Base-by-base conservation (phyloP, 92 coral and sea anemone species). In the Heliopora coerulea region DNA sequence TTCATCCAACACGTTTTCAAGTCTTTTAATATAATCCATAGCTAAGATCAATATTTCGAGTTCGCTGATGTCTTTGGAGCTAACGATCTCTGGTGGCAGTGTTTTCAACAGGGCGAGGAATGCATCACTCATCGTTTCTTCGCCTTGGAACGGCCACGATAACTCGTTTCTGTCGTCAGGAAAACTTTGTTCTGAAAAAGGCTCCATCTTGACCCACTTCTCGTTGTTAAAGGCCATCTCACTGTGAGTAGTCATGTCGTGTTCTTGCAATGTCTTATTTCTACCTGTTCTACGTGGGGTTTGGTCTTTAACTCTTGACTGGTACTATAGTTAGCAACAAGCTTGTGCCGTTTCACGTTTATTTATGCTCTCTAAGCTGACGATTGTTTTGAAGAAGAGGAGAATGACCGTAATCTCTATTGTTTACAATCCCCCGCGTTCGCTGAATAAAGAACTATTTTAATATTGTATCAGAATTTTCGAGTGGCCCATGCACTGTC, bases 381-480 rank as follows among this genome's bases (percentile, higher is more conserved):
- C 19, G 39, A 31, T 68, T 68, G 75, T 68, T 65, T 65, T 65
- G 54, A 65, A 39, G 42, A 37, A 11, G 6, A 4, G 11, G 42
- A 37, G 26, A 35, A 67, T 27, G 39, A 35, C 50, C 48, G 63
- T 70, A 70, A 70, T 70, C 77, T 70, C 77, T 70, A 70, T 70
- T 70, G 77, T 70, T 54, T 15, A 29, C 62, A 13, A 54, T 48
- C 77, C 75, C 77, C 77, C 77, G 63, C 77, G 77, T 50, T 52
- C 77, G 15, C 32, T 54, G 77, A 54, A 70, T 52, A 70, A 70
- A 52, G 77, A 67, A 14, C 63, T 70, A 70, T 70, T 70, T 52
- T 32, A 70, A 70, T 54, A 70, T 70, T 27, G 77, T 40, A 32
- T 33, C 64, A n/a, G 63, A 19, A 33, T 18, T 31, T 30, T 52